Conservation (phyloP, 2,888 invertebrate genomes). For the Heliconius hortense region DNA sequence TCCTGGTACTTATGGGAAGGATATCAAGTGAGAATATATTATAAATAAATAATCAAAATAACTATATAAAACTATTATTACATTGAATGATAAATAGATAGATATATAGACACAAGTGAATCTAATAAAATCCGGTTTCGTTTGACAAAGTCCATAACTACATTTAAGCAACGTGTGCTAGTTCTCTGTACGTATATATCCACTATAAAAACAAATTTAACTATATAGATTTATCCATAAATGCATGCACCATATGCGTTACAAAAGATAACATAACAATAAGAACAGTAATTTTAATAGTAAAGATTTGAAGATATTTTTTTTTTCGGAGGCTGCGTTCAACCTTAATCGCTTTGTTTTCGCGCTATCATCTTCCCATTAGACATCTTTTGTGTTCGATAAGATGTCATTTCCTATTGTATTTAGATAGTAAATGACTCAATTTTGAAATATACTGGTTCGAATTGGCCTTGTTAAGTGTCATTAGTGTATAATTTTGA, state of each 20-base stretch:
- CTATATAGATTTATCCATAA: no score
- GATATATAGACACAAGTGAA: no score
- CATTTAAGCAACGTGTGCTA: no score
- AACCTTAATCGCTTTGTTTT: conserved; percentile 11
- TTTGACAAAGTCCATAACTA: no score
- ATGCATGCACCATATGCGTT: conserved; percentile 2
- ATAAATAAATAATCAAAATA: no score
- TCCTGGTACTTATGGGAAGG: no score
- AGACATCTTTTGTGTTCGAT: neutral
- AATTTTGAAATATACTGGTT: neutral
- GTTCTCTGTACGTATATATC: no score
- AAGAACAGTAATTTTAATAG: conserved; percentile 12
- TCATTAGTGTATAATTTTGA: neutral
- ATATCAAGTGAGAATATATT: no score
- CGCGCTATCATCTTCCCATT: conserved; percentile 11
- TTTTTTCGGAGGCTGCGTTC: neutral
- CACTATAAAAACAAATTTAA: no score
- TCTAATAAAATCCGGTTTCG: no score
- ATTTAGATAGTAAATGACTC: neutral
- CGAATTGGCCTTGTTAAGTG: neutral
- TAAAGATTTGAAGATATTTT: neutral
- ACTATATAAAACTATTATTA: no score
- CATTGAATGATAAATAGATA: no score
- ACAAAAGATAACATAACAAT: neutral
- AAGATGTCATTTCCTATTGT: conserved; percentile 15